Percentiles rank a stretch among this genome's conserved stretches.
Conservation (phyloP, 2,113 vertebrate species). For the Chamaetylas fuelleborni region DNA sequence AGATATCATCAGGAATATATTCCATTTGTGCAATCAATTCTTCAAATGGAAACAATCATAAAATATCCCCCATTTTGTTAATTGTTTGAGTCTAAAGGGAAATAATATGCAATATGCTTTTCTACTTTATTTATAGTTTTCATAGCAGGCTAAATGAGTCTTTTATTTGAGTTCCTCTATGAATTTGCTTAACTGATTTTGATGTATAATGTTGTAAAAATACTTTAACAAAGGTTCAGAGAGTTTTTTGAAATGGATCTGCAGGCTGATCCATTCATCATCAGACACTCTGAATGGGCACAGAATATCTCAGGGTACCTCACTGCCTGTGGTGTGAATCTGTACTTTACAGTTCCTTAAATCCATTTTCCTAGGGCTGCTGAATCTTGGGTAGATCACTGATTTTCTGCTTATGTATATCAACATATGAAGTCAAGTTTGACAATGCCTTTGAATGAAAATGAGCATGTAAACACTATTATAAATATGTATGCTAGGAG, state of each 20-base stretch:
- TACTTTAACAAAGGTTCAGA: background rate
- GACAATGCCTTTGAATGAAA: background rate
- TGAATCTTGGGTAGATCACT: background rate
- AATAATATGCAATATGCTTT: background rate
- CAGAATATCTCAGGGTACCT: background rate
- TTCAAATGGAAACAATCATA: background rate
- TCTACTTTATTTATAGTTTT: background rate
- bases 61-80: background rate
- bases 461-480: background rate
- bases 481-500: background rate
- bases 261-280: background rate
- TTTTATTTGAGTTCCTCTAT: background rate
- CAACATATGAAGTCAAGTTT: background rate
- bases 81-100: background rate
- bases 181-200: conserved; percentile 16
- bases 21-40: background rate
- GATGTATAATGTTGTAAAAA: background rate
- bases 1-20: background rate
- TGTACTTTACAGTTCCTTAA: background rate
- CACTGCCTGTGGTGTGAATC: background rate
- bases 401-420: background rate
- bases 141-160: background rate
- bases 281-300: background rate
- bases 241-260: background rate
- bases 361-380: background rate